phyloP scores from a whole-genome alignment of 2,797 vertebrate genomes.

The Brachyalestes nurse region DNA sequence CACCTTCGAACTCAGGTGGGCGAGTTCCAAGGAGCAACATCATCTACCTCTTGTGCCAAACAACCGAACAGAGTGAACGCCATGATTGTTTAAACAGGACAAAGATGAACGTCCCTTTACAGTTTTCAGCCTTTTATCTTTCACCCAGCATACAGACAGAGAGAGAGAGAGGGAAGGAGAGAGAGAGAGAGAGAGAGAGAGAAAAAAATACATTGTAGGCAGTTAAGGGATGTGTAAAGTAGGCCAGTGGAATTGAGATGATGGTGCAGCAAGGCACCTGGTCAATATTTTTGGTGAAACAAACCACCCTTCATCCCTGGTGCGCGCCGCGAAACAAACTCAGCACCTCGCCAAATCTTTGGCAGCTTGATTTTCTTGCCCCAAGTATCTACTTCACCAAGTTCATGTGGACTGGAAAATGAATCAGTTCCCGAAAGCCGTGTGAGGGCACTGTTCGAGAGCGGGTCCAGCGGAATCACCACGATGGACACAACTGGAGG shows the following conservation, averaged over 20 bases:
- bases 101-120: background rate
- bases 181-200: background rate
- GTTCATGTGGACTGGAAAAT: too few species aligned
- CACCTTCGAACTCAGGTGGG: too few species aligned
- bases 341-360: too few species aligned
- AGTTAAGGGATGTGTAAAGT: background rate
- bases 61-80: background rate
- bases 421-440: too few species aligned
- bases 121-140: background rate
- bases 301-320: too few species aligned
- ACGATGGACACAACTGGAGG: too few species aligned
- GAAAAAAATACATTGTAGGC: background rate
- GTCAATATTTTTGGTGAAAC: too few species aligned
- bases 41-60: background rate
- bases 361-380: too few species aligned
- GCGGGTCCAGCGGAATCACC: too few species aligned
- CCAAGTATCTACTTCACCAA: too few species aligned
- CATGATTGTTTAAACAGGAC: background rate
- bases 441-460: too few species aligned
- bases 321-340: too few species aligned
- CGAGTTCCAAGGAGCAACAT: background rate
- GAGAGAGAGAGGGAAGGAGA: background rate
- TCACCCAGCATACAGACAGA: background rate
- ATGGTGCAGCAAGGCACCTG: background rate
- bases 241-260: constrained; percentile 1